A percentile compares a stretch with the other conserved stretches of the same genome.
Conservation (phyloP, 1,140 invertebrate species). For the Plutomurus gul region DNA sequence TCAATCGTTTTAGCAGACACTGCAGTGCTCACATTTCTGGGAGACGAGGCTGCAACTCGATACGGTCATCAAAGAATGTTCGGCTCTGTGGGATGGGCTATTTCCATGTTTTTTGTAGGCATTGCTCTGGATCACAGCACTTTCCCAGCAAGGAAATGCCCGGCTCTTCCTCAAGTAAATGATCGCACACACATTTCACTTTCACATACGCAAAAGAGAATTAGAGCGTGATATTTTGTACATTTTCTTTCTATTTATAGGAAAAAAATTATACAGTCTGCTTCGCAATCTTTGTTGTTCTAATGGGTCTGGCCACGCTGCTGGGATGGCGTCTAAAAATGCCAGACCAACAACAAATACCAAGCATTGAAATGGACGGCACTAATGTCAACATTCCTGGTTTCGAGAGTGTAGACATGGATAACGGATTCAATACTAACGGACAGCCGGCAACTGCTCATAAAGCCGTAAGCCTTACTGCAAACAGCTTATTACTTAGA, state of each 20-base stretch:
- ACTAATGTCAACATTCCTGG: constrained; percentile 33
- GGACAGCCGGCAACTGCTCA: background rate
- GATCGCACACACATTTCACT: background rate
- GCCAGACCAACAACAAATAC: constrained; percentile 28
- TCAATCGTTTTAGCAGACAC: constrained; percentile 96
- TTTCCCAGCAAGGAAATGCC: constrained; percentile 67
- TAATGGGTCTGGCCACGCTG: constrained; percentile 95
- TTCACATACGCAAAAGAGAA: too few relatives aligned
- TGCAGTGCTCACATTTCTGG: constrained; percentile 86
- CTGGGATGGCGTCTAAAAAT: constrained; percentile 57
- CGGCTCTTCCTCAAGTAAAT: constrained; percentile 39
- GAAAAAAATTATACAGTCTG: constrained; percentile 99
- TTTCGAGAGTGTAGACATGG: constrained; percentile 51
- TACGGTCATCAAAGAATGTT: constrained; percentile 99
- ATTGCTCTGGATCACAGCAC: constrained; percentile 97
- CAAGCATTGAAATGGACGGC: constrained; percentile 36
- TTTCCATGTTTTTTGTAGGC: constrained; percentile 98
- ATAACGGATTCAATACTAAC: constrained; percentile 32
- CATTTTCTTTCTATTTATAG: constrained; percentile 23
- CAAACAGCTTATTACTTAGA: background rate
- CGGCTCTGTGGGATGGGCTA: constrained; percentile 94
- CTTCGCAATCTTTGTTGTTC: constrained; percentile 90
- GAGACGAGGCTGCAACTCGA: constrained; percentile 83
- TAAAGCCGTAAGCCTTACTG: background rate
- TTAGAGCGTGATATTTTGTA: background rate